These are phyloP conservation scores for Archilochus colubris DNA, from an alignment of 2,113 vertebrate species.

Conservation along the genomic window DNA sequence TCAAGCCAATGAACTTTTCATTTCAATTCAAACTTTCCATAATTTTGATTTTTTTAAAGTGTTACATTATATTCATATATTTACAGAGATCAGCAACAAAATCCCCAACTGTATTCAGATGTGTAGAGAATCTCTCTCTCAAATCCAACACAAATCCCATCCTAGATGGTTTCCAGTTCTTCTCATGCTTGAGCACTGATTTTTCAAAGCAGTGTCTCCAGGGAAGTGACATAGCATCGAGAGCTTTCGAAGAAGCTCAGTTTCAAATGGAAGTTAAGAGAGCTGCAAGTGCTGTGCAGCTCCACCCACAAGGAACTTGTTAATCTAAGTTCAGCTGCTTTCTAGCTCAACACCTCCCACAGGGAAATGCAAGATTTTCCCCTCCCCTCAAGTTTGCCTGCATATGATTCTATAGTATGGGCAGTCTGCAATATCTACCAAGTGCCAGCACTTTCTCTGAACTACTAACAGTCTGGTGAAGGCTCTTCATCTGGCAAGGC, in stretches of 20 bases:
- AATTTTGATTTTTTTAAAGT: not conserved
- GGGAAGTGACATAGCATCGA: not conserved
- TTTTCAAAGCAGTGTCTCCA: not conserved
- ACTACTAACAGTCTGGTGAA: not conserved
- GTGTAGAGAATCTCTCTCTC: not conserved
- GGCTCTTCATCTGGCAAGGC: not conserved
- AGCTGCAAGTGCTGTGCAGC: conserved; percentile 10
- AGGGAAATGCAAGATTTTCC: not conserved
- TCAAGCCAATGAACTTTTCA: not conserved
- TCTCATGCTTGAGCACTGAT: not conserved
- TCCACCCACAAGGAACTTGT: conserved; percentile 12
- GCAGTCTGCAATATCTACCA: not conserved
- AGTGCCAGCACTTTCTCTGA: not conserved
- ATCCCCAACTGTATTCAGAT: not conserved
- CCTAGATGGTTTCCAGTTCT: not conserved
- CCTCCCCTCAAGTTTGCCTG: not conserved
- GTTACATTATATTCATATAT: not conserved
- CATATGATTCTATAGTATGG: not conserved
- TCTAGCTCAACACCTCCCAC: conserved; percentile 31
- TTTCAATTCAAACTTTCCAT: not conserved
- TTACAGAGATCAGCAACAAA: not conserved
- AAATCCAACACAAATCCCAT: not conserved
- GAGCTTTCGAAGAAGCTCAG: not conserved
- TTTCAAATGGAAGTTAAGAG: not conserved
- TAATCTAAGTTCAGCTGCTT: not conserved